These are phyloP conservation scores for Loxodonta africana DNA, from an alignment of 2,113 vertebrate genomes.

Conservation along the genomic window DNA sequence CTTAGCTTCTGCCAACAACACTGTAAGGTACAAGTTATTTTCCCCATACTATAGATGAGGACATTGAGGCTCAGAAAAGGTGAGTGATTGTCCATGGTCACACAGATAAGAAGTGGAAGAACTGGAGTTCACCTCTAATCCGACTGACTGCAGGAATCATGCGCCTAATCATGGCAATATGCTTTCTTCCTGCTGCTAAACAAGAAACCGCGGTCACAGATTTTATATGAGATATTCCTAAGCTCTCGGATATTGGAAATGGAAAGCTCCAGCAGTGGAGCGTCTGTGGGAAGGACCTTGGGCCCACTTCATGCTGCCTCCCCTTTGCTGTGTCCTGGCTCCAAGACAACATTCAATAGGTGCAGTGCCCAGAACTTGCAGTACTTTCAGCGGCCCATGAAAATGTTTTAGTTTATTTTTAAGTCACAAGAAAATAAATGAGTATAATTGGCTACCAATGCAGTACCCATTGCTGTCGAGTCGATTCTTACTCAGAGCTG, in stretches of 20 bases:
- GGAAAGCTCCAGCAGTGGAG: background rate
- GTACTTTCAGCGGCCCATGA: background rate
- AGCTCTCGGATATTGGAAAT: background rate
- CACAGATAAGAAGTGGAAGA: background rate
- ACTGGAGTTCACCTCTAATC: constrained; percentile 1
- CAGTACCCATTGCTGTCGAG: too few relatives aligned
- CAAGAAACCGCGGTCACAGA: background rate
- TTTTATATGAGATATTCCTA: background rate
- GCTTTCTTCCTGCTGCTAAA: background rate
- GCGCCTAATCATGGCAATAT: background rate
- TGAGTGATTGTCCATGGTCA: background rate
- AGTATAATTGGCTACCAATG: background rate
- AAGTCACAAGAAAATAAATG: background rate
- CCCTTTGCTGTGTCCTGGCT: background rate
- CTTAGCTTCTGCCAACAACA: background rate
- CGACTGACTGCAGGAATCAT: background rate
- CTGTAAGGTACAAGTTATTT: background rate
- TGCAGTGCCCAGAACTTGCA: background rate
- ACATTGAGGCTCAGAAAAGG: background rate
- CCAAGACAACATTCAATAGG: background rate
- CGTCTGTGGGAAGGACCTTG: background rate
- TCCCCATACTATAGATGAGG: background rate
- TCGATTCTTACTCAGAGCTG: too few relatives aligned
- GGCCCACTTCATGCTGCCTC: background rate
- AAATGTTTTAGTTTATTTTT: constrained; percentile 21